Evolutionary conservation across 2,113 vertebrate species (phyloP), one percentile per base, ranked within the genome.

Genomic region (Sphyrna mokarran): DNA sequence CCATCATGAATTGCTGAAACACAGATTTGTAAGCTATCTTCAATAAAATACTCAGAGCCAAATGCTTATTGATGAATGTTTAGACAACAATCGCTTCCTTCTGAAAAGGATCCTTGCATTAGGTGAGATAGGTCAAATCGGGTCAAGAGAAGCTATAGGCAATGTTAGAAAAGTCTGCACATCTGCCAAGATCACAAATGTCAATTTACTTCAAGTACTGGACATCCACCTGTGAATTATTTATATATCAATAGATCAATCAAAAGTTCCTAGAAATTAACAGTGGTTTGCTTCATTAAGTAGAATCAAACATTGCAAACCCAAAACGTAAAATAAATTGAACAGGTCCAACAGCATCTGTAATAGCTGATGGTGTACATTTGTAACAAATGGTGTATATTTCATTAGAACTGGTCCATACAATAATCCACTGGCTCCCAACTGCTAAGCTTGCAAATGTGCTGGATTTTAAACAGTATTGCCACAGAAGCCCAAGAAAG

Each of bases 1-100:
- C 97, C 98, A 99, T 97, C 97, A 99, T 97, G 97, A 99, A 99
- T 98, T 99, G 99, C 99, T 99, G 97, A 26, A 97, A 96, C 93
- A 95, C 22, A 70, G 22, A 76, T 72, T 54, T 14, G 14, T 54
- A 72, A 95, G 43, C 69, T 26, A 22, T 14, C 58, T 63, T 70
- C 40, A 43, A 48, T 20, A 70, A 37, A 40, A 58, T 58, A 48
- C 43, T 54, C 48, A 54, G 69, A 40, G 20, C n/a, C 40, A 94
- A 94, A 68, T 70, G 3, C 4, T 40, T 37, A 16, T n/a, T 20
- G 40, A 66, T 20, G 40, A 69, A 22, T 68, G 7, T 94, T 83
- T 40, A 40, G 29, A 29, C 9, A 29, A 76, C 23, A 89, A 61
- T 66, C 4, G 1, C 16, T 37, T 66, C 1, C 61, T 40, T 40